Conservation (phyloP, 2,797 vertebrate genomes). For the Pangasius sanitwongsei region DNA sequence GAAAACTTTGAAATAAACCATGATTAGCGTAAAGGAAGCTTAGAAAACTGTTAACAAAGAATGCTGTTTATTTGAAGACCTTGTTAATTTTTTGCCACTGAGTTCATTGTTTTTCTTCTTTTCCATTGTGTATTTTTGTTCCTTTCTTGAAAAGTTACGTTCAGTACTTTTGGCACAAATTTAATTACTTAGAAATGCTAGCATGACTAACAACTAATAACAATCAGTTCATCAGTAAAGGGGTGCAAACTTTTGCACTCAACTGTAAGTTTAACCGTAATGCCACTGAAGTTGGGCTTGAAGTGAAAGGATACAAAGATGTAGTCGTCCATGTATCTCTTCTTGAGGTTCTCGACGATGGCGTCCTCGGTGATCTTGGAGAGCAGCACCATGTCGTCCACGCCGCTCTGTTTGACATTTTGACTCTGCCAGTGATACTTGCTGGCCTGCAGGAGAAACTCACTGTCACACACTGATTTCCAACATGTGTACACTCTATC, state of each 20-base stretch:
- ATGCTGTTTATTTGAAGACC: too few species aligned
- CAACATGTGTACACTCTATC: not conserved
- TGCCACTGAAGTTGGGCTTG: not conserved
- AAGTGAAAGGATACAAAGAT: constrained; percentile 91
- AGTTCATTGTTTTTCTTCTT: too few species aligned
- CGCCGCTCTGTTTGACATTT: constrained; percentile 96
- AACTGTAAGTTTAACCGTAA: too few species aligned
- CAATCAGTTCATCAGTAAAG: not conserved
- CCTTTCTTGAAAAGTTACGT: too few species aligned
- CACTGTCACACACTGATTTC: not conserved
- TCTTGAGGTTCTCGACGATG: constrained; percentile 95
- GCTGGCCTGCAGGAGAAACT: constrained; percentile 75
- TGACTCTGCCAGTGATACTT: constrained; percentile 99
- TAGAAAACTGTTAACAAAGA: too few species aligned
- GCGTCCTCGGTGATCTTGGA: constrained; percentile 94
- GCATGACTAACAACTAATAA: not conserved
- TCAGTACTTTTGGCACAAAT: too few species aligned
- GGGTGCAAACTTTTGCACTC: not conserved
- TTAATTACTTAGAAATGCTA: not conserved
- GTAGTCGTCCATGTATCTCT: constrained; percentile 94
- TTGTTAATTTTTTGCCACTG: too few species aligned
- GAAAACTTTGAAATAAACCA: too few species aligned
- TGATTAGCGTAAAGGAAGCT: too few species aligned
- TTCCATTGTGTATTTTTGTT: too few species aligned
- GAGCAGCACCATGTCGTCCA: constrained; percentile 98